phyloP scores from a whole-genome alignment of 2,797 vertebrate species.

The Ibycter americanus region DNA sequence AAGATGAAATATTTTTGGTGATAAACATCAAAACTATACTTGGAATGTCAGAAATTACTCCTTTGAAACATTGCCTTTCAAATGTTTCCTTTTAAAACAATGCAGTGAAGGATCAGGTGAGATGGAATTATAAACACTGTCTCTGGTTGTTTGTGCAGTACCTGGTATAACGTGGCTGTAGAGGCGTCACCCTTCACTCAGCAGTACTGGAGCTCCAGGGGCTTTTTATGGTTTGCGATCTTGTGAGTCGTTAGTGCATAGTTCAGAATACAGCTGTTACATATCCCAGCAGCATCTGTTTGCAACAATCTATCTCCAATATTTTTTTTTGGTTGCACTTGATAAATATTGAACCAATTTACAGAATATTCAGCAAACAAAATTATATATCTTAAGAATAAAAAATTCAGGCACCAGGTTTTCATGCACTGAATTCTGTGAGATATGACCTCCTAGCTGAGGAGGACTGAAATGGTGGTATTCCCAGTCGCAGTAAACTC shows the following conservation, averaged over 20 bases:
- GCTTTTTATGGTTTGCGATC: not conserved
- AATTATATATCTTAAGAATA: not conserved
- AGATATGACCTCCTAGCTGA: not conserved
- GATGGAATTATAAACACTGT: not conserved
- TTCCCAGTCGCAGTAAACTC: not conserved
- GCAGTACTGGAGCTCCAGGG: not conserved
- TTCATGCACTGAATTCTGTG: not conserved
- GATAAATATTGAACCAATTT: not conserved
- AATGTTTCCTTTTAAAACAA: not conserved
- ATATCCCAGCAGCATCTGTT: not conserved
- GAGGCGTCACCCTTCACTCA: not conserved
- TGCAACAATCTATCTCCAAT: not conserved
- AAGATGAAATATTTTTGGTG: not conserved
- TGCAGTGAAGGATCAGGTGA: not conserved
- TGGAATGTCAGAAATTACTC: conserved; percentile 21
- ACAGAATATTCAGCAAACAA: not conserved
- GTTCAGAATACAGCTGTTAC: not conserved
- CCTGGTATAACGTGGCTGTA: not conserved
- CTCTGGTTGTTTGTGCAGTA: not conserved
- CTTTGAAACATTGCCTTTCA: not conserved
- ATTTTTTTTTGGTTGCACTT: not conserved
- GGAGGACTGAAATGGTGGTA: not conserved
- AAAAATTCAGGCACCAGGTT: not conserved
- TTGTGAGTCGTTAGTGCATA: not conserved
- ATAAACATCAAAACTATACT: not conserved